Percentiles rank a stretch among this genome's conserved stretches.
phyloP scores from a whole-genome alignment of 2,888 invertebrate genomes.

The Tridacna crocea region DNA sequence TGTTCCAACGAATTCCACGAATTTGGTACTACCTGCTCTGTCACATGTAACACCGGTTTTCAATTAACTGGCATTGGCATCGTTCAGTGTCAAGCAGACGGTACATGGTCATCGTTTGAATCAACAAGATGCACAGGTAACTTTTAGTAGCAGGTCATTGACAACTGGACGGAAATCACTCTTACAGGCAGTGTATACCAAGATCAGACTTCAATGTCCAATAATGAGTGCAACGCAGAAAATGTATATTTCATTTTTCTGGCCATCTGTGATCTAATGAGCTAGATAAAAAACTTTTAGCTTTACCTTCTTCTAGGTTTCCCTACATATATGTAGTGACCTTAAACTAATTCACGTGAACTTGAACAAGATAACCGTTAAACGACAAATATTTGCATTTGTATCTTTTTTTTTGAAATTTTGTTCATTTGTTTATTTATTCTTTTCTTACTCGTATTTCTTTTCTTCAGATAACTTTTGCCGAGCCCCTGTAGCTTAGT shows the following conservation, averaged over 20 bases:
- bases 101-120: constrained; percentile 16
- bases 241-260: neutral
- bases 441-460: no score
- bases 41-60: neutral
- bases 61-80: constrained; percentile 1
- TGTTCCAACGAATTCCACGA: neutral
- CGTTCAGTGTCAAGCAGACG: constrained; percentile 31
- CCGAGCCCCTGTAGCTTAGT: no score
- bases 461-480: no score
- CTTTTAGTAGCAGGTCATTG: neutral
- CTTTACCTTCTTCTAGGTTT: no score
- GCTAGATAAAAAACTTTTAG: no score
- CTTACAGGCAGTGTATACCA: neutral
- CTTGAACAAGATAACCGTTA: no score
- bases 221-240: neutral
- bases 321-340: no score
- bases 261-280: no score
- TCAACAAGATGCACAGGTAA: constrained; percentile 19
- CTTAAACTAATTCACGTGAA: no score
- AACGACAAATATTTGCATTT: no score
- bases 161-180: neutral
- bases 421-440: no score
- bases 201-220: neutral
- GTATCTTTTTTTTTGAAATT: no score
- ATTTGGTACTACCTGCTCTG: constrained; percentile 7